Percentiles rank a stretch among this genome's conserved stretches.
Conservation (phyloP, 2,888 invertebrate species). For the Archaeoteleia sp. region DNA sequence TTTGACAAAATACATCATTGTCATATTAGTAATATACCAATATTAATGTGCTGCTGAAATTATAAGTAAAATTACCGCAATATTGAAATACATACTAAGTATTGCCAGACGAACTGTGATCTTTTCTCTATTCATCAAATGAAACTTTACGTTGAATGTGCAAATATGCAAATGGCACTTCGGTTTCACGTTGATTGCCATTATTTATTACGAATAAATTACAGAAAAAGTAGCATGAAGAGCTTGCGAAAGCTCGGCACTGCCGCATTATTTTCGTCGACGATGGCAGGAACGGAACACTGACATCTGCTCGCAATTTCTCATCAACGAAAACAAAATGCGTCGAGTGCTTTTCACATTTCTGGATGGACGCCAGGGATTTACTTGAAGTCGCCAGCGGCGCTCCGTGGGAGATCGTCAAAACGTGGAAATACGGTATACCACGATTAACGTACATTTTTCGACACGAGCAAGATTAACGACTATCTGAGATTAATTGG, state of each 20-base stretch:
- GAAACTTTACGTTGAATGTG: background rate
- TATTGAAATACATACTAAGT: no score
- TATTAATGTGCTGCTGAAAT: no score
- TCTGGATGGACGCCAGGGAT: constrained; percentile 59
- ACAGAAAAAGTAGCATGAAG: background rate
- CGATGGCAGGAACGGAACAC: constrained; percentile 31
- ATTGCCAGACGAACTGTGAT: no score
- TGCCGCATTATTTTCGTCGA: constrained; percentile 58
- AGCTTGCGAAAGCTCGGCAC: constrained; percentile 21
- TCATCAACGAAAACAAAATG: constrained; percentile 64
- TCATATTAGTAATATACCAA: no score
- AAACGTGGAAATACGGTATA: constrained; percentile 35
- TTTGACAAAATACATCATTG: no score
- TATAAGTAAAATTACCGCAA: no score
- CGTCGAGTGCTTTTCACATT: constrained; percentile 56
- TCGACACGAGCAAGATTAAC: constrained; percentile 41
- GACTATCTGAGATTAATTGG: constrained; percentile 43
- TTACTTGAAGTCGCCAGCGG: constrained; percentile 32
- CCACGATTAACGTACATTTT: constrained; percentile 20
- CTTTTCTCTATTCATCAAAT: constrained; percentile 5
- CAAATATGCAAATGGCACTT: constrained; percentile 9
- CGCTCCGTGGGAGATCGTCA: constrained; percentile 22
- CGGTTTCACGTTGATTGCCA: constrained; percentile 2
- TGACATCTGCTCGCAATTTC: constrained; percentile 68
- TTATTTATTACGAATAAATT: constrained; percentile 3